A percentile compares a stretch with the other conserved stretches of the same genome.
Evolutionary conservation across 2,888 invertebrate genomes (phyloP).

Genomic region (Byasa hedistus): DNA sequence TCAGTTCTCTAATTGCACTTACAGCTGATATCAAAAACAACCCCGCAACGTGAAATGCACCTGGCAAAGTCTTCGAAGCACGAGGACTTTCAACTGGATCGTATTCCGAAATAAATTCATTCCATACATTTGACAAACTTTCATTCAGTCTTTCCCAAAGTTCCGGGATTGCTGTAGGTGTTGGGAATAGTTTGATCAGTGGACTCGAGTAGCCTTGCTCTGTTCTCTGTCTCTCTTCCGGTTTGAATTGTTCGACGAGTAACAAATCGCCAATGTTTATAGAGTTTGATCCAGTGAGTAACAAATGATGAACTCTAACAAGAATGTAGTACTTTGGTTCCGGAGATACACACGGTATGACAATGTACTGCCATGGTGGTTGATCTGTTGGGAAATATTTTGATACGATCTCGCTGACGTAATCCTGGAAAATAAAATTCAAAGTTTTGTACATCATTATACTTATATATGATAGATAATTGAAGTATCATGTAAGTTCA

Average conservation of each 20-base stretch:
- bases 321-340: conserved; percentile 84
- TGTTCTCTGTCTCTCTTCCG: conserved; percentile 52
- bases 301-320: conserved; percentile 87
- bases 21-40: conserved; percentile 83
- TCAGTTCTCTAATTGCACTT: conserved; percentile 82
- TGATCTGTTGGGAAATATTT: conserved; percentile 86
- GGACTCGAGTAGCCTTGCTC: conserved; percentile 66
- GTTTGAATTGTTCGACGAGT: conserved; percentile 76
- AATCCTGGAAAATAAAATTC: conserved; percentile 78
- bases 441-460: too few species aligned
- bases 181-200: conserved; percentile 77
- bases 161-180: conserved; percentile 82
- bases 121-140: conserved; percentile 87
- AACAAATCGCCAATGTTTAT: conserved; percentile 88
- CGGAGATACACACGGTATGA: conserved; percentile 80
- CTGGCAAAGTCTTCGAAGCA: conserved; percentile 80
- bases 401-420: conserved; percentile 87
- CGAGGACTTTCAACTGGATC: conserved; percentile 88
- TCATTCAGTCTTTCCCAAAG: conserved; percentile 84
- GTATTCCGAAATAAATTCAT: conserved; percentile 88
- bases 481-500: too few species aligned
- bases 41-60: conserved; percentile 81
- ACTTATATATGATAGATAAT: too few species aligned
- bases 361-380: conserved; percentile 90
- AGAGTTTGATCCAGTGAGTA: conserved; percentile 84